Evolutionary conservation across 2,797 vertebrate species (phyloP).

Genomic region (Sebastolobus alascanus): DNA sequence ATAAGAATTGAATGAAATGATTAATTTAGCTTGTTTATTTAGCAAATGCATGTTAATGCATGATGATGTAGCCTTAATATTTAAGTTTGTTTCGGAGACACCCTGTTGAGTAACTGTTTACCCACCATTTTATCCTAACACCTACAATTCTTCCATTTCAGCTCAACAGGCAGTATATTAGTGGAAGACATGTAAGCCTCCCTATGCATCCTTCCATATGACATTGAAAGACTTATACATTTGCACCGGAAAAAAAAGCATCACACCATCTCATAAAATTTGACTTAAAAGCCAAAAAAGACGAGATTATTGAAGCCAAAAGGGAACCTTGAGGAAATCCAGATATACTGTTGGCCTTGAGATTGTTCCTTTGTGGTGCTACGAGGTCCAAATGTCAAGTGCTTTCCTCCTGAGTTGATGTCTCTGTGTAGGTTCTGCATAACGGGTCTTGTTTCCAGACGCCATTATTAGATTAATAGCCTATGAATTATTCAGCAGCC

Average conservation of each 20-base stretch:
- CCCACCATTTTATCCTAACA: constrained; percentile 79
- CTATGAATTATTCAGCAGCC: constrained; percentile 77
- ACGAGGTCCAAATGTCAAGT: constrained; percentile 84
- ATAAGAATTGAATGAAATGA: constrained; percentile 11
- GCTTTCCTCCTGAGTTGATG: constrained; percentile 77
- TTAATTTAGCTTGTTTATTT: constrained; percentile 5
- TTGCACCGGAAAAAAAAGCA: constrained; percentile 80
- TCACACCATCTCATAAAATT: constrained; percentile 69
- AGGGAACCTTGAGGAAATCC: constrained; percentile 38
- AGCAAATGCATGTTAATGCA: constrained; percentile 45
- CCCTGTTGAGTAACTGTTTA: constrained; percentile 63
- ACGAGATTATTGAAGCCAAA: constrained; percentile 44
- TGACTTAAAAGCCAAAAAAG: constrained; percentile 43
- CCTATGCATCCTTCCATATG: constrained; percentile 80
- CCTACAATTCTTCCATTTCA: constrained; percentile 87
- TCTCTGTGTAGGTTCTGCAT: constrained; percentile 75
- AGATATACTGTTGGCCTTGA: constrained; percentile 35
- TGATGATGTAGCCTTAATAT: constrained; percentile 24
- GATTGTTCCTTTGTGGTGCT: constrained; percentile 78
- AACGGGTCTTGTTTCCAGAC: constrained; percentile 76
- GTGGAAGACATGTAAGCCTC: constrained; percentile 90
- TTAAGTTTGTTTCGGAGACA: constrained; percentile 33
- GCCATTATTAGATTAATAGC: constrained; percentile 83
- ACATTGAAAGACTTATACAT: constrained; percentile 81
- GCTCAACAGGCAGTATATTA: constrained; percentile 90